phyloP scores from a whole-genome alignment of 2,888 invertebrate genomes.

The Apamea sordens region DNA sequence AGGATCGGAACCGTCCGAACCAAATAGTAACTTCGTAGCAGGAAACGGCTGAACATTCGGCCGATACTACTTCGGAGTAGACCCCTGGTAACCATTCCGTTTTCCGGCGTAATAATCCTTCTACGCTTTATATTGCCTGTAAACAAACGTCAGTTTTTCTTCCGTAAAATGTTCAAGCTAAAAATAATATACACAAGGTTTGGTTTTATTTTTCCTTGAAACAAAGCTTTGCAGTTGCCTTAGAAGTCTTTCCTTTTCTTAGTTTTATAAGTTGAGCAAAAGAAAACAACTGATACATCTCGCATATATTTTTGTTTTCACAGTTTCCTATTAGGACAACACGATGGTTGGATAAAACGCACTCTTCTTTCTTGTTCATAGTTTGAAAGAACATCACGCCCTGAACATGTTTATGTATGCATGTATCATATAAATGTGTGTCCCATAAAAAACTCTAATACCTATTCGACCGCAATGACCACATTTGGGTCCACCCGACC shows the following conservation, averaged over 20 bases:
- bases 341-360: slow-evolving; percentile 10
- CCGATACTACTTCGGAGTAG: no score
- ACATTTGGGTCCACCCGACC: no score
- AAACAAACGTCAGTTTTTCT: slow-evolving; percentile 13
- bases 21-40: no score
- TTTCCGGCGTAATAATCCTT: not conserved
- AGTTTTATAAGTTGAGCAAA: slow-evolving; percentile 57
- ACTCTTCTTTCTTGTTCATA: not conserved
- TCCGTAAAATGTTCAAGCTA: not conserved
- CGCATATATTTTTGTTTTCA: slow-evolving; percentile 51
- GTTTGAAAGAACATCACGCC: not conserved
- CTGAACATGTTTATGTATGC: not conserved
- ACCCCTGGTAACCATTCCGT: not conserved
- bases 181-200: slow-evolving; percentile 21
- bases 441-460: not conserved
- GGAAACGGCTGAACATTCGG: no score
- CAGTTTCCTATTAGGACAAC: slow-evolving; percentile 30
- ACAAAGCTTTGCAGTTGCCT: slow-evolving; percentile 56
- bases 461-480: not conserved
- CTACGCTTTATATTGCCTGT: not conserved
- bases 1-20: no score
- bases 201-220: slow-evolving; percentile 46
- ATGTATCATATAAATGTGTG: not conserved
- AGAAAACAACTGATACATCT: slow-evolving; percentile 49
- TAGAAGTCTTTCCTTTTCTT: slow-evolving; percentile 44